Evolutionary conservation across 2,113 vertebrate species (phyloP), one percentile per base, ranked within the genome.

Genomic region (Siniperca knerii): DNA sequence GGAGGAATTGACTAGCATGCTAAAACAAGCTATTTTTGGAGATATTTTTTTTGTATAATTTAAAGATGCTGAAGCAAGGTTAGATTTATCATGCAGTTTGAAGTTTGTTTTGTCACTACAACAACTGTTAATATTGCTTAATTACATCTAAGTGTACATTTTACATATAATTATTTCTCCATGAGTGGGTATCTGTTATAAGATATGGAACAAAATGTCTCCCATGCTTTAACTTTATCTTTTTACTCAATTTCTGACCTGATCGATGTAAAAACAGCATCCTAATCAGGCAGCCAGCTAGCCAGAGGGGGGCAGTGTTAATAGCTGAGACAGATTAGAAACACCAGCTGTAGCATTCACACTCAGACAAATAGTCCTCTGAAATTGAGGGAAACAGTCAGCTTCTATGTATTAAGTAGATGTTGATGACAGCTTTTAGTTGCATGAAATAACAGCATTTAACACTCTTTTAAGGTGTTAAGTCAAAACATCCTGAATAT

Each of bases 281-380:
- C 40, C 33, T 61, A 58, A 75, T 88, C 48, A 78, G 70, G 48
- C 79, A 60, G 44, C 46, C 50, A 66, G 35, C 8, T 61, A 62
- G 52, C 93, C 91, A 92, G 90, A 90, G 83, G 92, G 85, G 89
- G 92, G 93, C 92, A 90, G 83, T 91, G 85, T 90, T 87, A 90
- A 87, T 86, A 77, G 74, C 75, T 71, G 44, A 61, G 52, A 44
- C 60, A 76, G 66, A 69, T 77, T 20, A 75, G 61, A 78, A 65
- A 83, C 42, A 74, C 75, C 78, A 86, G 21, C 61, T 76, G 42
- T 48, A 64, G 29, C 46, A 0, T 60, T 61, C 77, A 82, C 69
- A 50, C 73, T 66, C 50, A 71, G 29, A 61, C 1, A 25, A 40
- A 85, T 1, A 67, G 35, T 23, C 62, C 33, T 15, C 46, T 61